A percentile compares a stretch with the other conserved stretches of the same genome.
Conservation (phyloP, 2,113 vertebrate species). For the Thryonomys swinderianus region DNA sequence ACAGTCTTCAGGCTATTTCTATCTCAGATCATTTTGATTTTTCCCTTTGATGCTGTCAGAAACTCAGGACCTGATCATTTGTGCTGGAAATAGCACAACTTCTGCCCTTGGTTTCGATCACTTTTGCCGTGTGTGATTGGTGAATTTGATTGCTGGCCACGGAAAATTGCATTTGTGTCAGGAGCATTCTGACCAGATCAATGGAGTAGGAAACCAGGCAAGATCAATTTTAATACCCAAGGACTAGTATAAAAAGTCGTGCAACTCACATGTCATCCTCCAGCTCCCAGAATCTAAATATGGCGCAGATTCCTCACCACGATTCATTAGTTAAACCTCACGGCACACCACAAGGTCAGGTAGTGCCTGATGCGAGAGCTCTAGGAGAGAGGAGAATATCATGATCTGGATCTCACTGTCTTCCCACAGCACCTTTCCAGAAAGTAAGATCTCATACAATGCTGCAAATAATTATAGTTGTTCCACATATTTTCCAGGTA, state of each 20-base stretch:
- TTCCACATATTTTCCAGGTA: not conserved
- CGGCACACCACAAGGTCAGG: not conserved
- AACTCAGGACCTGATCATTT: constrained; percentile 75
- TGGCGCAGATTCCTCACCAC: not conserved
- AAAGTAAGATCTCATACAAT: not conserved
- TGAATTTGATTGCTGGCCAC: constrained; percentile 76
- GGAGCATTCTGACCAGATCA: constrained; percentile 76
- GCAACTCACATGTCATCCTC: constrained; percentile 18
- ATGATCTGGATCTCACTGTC: not conserved
- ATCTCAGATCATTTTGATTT: constrained; percentile 72
- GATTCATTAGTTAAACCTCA: constrained; percentile 17
- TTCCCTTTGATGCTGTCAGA: constrained; percentile 72
- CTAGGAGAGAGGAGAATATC: not conserved
- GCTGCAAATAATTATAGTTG: not conserved
- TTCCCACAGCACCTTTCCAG: not conserved
- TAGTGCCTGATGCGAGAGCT: not conserved
- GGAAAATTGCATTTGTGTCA: constrained; percentile 82
- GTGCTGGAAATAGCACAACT: constrained; percentile 75
- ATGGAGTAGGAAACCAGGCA: constrained; percentile 72
- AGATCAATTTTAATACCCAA: constrained; percentile 77
- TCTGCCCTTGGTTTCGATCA: constrained; percentile 74
- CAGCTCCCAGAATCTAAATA: constrained; percentile 4
- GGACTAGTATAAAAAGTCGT: constrained; percentile 49
- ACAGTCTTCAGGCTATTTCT: constrained; percentile 60
- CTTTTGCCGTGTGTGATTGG: constrained; percentile 74